Base-by-base conservation (phyloP, 1,140 invertebrate genomes). In the Pseudomyrmex dendroicus region DNA sequence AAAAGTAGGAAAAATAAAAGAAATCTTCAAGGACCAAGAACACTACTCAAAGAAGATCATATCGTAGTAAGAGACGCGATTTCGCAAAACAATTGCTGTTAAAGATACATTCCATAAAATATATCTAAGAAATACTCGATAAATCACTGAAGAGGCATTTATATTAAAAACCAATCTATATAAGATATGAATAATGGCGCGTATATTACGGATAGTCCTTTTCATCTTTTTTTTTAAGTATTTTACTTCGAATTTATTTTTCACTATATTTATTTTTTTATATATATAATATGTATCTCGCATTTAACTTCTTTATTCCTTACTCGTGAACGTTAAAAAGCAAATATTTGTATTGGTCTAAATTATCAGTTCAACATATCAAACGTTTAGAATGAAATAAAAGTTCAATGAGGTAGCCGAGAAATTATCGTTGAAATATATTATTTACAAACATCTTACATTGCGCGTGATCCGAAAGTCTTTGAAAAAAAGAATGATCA, bases 21-120 rank as follows among this genome's bases (percentile, higher is more conserved):
- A 48, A 63, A 74, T 73, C 62, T 68, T 83, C 84, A 90, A 89
- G 89, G 89, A 90, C 89, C 89, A 90, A 90, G 86, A 90, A 73
- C 44, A 74, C 61, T 74, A 72, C 59, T 62, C 63, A 78, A 78
- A 35, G 48, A 46, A 61, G 54, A 76, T n/a, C 44, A 72, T 72
- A 57, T 66, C 17, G 66, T 59, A 73, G 54, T 25, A 56, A 35
- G 72, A 62, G 15, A 7, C 25, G n/a, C 22, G 15, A 68, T 15
- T 61, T 46, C 50, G 35, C 56, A 50, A 84, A 80, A 50, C 20
- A 3, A 80, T 70, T 57, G 54, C 15, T 78, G 44, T 72, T 80
- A 68, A 35, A 70, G 20, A 76, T 9, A 54, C 64, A 59, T 78
- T 68, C 63, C 20, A 59, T 80, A 67, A 17, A 68, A 44, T 20